phyloP scores from a whole-genome alignment of 1,140 invertebrate genomes.

The Hydropsyche tenuis region DNA sequence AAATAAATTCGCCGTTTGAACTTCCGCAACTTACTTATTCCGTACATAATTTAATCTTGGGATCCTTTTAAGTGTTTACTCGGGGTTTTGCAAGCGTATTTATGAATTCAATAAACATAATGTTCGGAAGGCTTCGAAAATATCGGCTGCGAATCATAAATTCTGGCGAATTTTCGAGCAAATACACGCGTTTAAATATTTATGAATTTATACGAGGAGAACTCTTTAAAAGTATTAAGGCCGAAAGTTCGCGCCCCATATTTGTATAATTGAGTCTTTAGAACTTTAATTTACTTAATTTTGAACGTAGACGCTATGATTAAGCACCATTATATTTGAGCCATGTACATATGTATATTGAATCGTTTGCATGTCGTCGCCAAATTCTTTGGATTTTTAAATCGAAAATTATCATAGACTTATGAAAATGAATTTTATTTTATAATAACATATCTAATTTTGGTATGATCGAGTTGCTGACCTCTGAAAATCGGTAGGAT shows the following conservation, averaged over 20 bases:
- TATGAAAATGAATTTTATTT: too few relatives aligned
- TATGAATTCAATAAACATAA: conserved; percentile 14
- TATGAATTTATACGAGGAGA: background rate
- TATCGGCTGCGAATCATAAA: background rate
- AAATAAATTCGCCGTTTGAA: conserved; percentile 32
- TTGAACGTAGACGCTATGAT: too few relatives aligned
- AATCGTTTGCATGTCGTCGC: too few relatives aligned
- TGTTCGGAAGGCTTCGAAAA: background rate
- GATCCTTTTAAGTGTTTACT: conserved; percentile 25
- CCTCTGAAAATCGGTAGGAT: background rate
- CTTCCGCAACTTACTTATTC: conserved; percentile 22
- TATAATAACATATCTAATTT: background rate
- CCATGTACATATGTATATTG: too few relatives aligned
- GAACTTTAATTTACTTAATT: too few relatives aligned
- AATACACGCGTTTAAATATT: too few relatives aligned
- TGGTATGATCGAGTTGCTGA: conserved; percentile 7
- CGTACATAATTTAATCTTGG: conserved; percentile 27
- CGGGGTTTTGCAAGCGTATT: conserved; percentile 14
- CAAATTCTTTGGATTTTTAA: too few relatives aligned
- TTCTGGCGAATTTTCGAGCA: background rate
- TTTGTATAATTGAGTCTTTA: too few relatives aligned
- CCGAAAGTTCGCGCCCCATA: too few relatives aligned
- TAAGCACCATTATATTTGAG: too few relatives aligned
- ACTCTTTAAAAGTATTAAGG: background rate
- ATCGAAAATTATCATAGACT: too few relatives aligned